Conservation (phyloP, 1,140 invertebrate genomes). For the Galleria mellonella region DNA sequence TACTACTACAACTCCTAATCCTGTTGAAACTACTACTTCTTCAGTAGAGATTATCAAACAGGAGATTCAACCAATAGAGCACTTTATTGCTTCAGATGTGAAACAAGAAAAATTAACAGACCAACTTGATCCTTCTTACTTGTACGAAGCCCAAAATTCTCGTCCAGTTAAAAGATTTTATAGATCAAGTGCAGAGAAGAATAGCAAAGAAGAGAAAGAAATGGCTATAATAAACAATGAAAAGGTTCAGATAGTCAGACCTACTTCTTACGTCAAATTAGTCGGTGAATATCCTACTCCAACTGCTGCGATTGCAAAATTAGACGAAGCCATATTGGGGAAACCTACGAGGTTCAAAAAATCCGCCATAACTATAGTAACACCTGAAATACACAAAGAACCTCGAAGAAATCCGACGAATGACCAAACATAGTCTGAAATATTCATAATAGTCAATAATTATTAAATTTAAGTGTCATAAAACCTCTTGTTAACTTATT, state of each 20-base stretch:
- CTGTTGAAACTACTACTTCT: slow-evolving; percentile 19
- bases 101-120: slow-evolving; percentile 44
- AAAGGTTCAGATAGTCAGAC: slow-evolving; percentile 54
- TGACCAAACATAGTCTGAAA: slow-evolving; percentile 44
- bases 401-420: slow-evolving; percentile 23
- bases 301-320: slow-evolving; percentile 34
- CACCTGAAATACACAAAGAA: slow-evolving; percentile 25
- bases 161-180: slow-evolving; percentile 48
- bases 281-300: slow-evolving; percentile 38
- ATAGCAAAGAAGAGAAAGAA: slow-evolving; percentile 32
- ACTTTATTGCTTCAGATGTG: slow-evolving; percentile 9
- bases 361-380: slow-evolving; percentile 30
- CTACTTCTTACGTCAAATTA: slow-evolving; percentile 29
- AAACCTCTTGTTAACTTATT: slow-evolving; percentile 60
- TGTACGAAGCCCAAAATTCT: slow-evolving; percentile 27
- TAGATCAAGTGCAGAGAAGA: slow-evolving; percentile 53
- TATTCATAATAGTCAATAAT: slow-evolving; percentile 45
- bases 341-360: slow-evolving; percentile 33
- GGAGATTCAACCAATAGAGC: slow-evolving; percentile 39
- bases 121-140: slow-evolving; percentile 33
- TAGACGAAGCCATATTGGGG: slow-evolving; percentile 50
- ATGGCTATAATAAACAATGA: slow-evolving; percentile 49
- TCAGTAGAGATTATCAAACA: slow-evolving; percentile 37
- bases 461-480: slow-evolving; percentile 49
- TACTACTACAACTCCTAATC: slow-evolving; percentile 12